Conservation (phyloP, 2,888 invertebrate species). For the Drosophila gaucha region DNA sequence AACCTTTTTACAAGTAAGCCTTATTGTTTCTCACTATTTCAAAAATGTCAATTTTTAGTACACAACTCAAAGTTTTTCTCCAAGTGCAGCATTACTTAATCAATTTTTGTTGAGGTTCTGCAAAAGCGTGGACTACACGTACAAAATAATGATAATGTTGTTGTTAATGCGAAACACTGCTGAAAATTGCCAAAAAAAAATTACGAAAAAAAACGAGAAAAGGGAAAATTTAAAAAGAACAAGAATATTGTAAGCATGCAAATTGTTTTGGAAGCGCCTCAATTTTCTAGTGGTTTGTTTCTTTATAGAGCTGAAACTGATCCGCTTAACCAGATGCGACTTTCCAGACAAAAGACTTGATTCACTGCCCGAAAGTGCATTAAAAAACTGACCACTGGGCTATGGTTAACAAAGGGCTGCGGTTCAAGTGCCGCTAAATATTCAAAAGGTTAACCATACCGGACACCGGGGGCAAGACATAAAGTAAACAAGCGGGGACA, state of each 20-base stretch:
- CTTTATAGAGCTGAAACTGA: conserved; percentile 48
- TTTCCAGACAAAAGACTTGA: conserved; percentile 36
- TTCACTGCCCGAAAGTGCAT: conserved; percentile 63
- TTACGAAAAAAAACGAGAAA: not conserved
- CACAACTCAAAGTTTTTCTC: not conserved
- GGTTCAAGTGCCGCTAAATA: conserved; percentile 56
- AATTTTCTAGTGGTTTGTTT: conserved; percentile 13
- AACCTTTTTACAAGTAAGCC: too few relatives aligned
- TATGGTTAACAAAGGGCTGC: conserved; percentile 22
- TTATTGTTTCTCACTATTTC: too few relatives aligned
- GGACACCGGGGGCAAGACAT: conserved; percentile 26
- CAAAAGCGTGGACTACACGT: conserved; percentile 69
- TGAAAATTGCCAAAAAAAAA: conserved; percentile 62
- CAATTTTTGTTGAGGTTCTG: conserved; percentile 36
- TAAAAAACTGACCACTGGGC: conserved; percentile 39
- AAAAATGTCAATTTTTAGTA: too few relatives aligned
- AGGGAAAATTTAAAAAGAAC: conserved; percentile 17
- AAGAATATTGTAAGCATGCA: conserved; percentile 47
- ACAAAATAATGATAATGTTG: conserved; percentile 53
- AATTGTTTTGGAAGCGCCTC: conserved; percentile 43
- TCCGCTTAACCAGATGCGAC: conserved; percentile 59
- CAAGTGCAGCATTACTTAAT: conserved; percentile 11
- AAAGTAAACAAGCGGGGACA: conserved; percentile 65
- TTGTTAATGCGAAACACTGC: conserved; percentile 24
- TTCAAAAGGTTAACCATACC: conserved; percentile 72